Evolutionary conservation across 2,888 invertebrate genomes (phyloP), one percentile per base, ranked within the genome.

Genomic region (Drosophila greeni): DNA sequence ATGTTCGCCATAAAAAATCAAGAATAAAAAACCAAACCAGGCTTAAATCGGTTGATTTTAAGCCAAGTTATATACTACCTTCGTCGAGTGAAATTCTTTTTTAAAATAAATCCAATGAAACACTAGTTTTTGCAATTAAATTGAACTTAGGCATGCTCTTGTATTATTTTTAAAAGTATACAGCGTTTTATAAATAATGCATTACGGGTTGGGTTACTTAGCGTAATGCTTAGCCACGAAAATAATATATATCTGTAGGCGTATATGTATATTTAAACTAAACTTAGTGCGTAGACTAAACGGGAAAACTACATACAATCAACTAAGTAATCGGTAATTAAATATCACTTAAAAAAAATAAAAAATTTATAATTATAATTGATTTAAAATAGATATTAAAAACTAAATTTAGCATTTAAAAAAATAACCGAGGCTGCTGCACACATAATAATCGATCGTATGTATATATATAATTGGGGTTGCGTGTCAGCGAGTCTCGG

Each of bases 271-370:
- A 39, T 49, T 51, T 26, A 64, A 75, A 75, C 75, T 75, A 73
- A 75, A 75, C 73, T 82, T 79, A 79, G 37, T 54, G 60, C 55
- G 57, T 80, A 75, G 39, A 73, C 68, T 84, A 82, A 67, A 79
- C 64, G 66, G 66, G 45, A 74, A 61, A 66, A 62, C 68, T 80
- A 79, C 73, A 67, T 72, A 80, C 67, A 79, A 75, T 73, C 54
- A 73, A 69, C 67, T 67, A 82, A 69, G 57, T 67, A 82, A 67
- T 52, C 66, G 70, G 61, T 68, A 82, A 81, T 70, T 80, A 80
- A 72, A 77, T 83, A 81, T 85, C 85, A 81, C 85, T 75, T 59
- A 31, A 74, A 70, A 75, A 70, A 70, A 61, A 66, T 55, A 54
- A 65, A 67, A 70, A 43, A 45, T 18, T 12, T 18, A 18, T 47